These are phyloP conservation scores for Hippocampus comes DNA, from an alignment of 2,113 vertebrate genomes.

Conservation along the genomic window DNA sequence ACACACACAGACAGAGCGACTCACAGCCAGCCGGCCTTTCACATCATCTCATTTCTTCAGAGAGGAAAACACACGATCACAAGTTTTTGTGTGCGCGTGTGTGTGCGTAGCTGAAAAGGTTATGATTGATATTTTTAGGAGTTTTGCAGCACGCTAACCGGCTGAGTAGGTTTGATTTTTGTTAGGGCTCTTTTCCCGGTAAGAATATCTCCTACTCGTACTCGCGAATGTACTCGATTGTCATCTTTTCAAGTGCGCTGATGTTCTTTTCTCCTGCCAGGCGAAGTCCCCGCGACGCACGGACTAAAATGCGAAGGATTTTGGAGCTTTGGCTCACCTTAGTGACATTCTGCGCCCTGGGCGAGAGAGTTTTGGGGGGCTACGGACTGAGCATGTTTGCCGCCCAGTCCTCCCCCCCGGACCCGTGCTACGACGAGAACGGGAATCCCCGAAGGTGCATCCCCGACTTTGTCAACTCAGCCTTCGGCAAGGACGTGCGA, in stretches of 20 bases:
- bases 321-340: constrained; percentile 80
- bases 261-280: constrained; percentile 12
- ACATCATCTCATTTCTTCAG: constrained; percentile 33
- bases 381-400: constrained; percentile 89
- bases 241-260: background rate
- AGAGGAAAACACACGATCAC: constrained; percentile 8
- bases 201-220: constrained; percentile 41
- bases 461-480: constrained; percentile 97
- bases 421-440: constrained; percentile 95
- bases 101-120: constrained; percentile 32
- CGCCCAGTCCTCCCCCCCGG: constrained; percentile 89
- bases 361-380: constrained; percentile 73
- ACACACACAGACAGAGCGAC: constrained; percentile 58
- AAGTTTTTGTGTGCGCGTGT: constrained; percentile 26
- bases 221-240: constrained; percentile 1
- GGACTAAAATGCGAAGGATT: constrained; percentile 72
- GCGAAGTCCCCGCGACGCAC: constrained; percentile 42
- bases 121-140: constrained; percentile 43
- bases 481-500: constrained; percentile 95
- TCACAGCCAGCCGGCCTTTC: constrained; percentile 51
- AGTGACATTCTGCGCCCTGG: constrained; percentile 78
- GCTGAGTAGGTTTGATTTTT: constrained; percentile 53
- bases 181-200: constrained; percentile 54
- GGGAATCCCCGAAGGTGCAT: constrained; percentile 94
- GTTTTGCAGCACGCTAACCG: constrained; percentile 46